These are phyloP conservation scores for Cryptophagus acutangulus DNA, from an alignment of 2,888 invertebrate genomes.

Conservation along the genomic window DNA sequence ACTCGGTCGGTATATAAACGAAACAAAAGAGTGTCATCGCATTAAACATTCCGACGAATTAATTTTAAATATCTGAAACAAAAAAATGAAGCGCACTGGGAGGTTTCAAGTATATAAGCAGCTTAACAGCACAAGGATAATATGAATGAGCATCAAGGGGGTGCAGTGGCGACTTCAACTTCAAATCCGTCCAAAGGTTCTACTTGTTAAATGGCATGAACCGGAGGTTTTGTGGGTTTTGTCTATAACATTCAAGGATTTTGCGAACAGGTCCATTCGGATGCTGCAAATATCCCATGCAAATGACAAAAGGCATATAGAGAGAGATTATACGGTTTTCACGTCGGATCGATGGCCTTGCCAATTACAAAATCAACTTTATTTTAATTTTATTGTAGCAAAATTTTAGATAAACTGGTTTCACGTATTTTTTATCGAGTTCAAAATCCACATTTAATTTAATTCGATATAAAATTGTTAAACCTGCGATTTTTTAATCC, in stretches of 20 bases:
- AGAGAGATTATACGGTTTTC: too few species aligned
- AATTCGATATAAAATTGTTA: too few species aligned
- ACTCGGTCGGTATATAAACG: too few species aligned
- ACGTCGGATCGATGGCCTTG: too few species aligned
- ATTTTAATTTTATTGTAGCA: too few species aligned
- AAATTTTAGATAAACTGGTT: too few species aligned
- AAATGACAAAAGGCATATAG: background rate
- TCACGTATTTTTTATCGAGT: too few species aligned
- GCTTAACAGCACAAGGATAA: slow-evolving; percentile 1
- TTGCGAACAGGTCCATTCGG: background rate
- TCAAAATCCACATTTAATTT: too few species aligned
- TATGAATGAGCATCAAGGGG: background rate
- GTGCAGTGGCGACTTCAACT: background rate
- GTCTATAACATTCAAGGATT: background rate
- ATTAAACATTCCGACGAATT: slow-evolving; percentile 1
- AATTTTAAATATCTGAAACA: slow-evolving; percentile 1
- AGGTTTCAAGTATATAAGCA: slow-evolving; percentile 1
- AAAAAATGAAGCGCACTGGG: background rate
- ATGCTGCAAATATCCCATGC: background rate
- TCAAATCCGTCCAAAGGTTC: background rate
- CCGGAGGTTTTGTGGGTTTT: slow-evolving; percentile 1
- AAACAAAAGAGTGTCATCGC: background rate
- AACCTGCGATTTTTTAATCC: too few species aligned
- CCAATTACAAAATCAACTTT: too few species aligned
- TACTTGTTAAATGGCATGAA: slow-evolving; percentile 1